Base-by-base conservation (phyloP, 2,888 invertebrate species). In the Drosophila kokeensis region DNA sequence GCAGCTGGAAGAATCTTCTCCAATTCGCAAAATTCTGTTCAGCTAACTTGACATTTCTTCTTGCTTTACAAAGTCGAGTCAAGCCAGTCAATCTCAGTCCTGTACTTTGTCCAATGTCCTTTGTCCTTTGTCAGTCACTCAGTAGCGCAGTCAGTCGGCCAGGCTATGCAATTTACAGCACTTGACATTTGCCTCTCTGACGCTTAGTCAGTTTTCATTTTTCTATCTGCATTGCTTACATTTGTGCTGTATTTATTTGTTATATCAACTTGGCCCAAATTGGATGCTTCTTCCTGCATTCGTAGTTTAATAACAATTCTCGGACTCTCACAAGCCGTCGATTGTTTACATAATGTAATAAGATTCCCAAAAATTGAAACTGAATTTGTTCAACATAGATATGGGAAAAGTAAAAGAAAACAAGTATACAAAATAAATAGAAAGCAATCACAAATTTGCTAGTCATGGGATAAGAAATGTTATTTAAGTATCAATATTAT, bases 141-240 rank as follows among this genome's bases (percentile, higher is more conserved):
- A 71, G 64, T 54, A 27, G 57, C 58, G 34, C 76, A 68, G 61
- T 36, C 71, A 73, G 76, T 62, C 61, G 66, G 60, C 52, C 70
- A 60, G 52, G 64, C 76, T 58, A 59, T 69, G 65, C 60, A 81
- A 70, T 85, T 76, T 59, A 61, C 59, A 74, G 59, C 65, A 74
- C 82, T 87, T 79, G 85, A 87, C 79, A 73, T 73, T 86, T 69
- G 65, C 21, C 10, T 29, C 30, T 29, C 4, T 45, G 24, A 27
- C 21, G 8, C 15, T 45, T 15, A 15, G 45, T 15, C 15, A 24
- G 24, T 15, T 24, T 45, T 45, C 45, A 24, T 45, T 13, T 49
- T 3, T 6, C n/a, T 27, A 15, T 21, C 27, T 59, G 54, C 61
- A 53, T 72, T 63, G 55, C 73, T 54, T 61, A 65, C 42, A 60